A percentile compares a stretch with the other conserved stretches of the same genome.
Conservation (phyloP, 2,888 invertebrate genomes). For the Aleiodes alternator region DNA sequence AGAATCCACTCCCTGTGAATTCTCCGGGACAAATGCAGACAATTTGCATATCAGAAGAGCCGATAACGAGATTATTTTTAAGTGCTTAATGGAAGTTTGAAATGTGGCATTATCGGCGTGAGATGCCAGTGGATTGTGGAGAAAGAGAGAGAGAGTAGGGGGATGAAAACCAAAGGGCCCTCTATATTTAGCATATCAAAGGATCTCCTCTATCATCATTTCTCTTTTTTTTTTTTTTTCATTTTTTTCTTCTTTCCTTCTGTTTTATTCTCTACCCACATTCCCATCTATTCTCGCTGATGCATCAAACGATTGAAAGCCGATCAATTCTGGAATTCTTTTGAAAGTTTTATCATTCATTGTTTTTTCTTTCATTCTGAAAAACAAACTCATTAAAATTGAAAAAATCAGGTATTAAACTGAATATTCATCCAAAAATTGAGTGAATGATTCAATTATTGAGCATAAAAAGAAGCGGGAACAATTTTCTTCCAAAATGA, state of each 20-base stretch:
- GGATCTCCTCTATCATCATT: conserved; percentile 49
- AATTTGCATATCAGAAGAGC: conserved; percentile 63
- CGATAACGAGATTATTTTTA: conserved; percentile 67
- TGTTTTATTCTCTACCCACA: conserved; percentile 28
- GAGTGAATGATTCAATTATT: too few relatives aligned
- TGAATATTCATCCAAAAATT: too few relatives aligned
- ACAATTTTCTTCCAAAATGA: too few relatives aligned
- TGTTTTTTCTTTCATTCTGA: too few relatives aligned
- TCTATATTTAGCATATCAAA: conserved; percentile 69
- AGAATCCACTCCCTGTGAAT: conserved; percentile 40
- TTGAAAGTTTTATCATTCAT: conserved; percentile 4
- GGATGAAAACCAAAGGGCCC: conserved; percentile 44
- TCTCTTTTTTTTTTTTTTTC: conserved; percentile 4
- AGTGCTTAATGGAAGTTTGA: conserved; percentile 71
- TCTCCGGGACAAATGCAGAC: conserved; percentile 51
- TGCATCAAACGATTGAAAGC: conserved; percentile 21
- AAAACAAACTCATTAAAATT: too few relatives aligned
- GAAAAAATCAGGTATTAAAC: too few relatives aligned
- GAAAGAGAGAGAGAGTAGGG: background rate
- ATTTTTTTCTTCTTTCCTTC: conserved; percentile 7
- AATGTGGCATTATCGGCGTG: conserved; percentile 66
- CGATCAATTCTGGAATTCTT: conserved; percentile 5
- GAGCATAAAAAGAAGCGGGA: too few relatives aligned
- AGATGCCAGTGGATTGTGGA: conserved; percentile 45
- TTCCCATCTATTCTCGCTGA: conserved; percentile 3